phyloP scores from a whole-genome alignment of 2,888 invertebrate species.

The Cephonodes hylas region DNA sequence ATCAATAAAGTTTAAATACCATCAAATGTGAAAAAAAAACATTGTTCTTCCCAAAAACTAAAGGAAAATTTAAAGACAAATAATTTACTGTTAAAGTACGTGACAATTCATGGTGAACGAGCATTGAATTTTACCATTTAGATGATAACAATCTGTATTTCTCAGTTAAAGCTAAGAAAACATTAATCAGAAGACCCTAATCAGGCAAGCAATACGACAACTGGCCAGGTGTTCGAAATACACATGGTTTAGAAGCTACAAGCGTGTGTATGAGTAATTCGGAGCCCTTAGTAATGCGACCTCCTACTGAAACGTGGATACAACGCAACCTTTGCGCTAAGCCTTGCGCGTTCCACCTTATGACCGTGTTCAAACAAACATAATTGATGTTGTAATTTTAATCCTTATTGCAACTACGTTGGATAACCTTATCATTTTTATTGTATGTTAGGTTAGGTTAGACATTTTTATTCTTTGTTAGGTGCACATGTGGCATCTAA shows the following conservation, averaged over 20 bases:
- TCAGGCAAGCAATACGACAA: neutral
- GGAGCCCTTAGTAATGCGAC: neutral
- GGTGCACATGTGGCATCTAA: neutral
- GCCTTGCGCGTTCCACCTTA: conserved; percentile 6
- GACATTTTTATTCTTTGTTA: neutral
- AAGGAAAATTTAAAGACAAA: too few relatives aligned
- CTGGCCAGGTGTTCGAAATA: neutral
- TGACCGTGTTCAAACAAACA: neutral
- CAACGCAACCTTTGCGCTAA: conserved; percentile 7
- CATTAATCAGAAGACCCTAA: too few relatives aligned
- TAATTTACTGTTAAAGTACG: too few relatives aligned
- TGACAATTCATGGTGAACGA: too few relatives aligned
- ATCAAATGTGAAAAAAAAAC: too few relatives aligned
- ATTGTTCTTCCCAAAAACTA: too few relatives aligned
- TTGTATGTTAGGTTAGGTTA: neutral
- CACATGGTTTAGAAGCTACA: neutral
- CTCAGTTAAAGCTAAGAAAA: too few relatives aligned
- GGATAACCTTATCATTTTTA: neutral
- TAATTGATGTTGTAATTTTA: conserved; percentile 5
- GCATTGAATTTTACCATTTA: too few relatives aligned
- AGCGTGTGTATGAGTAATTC: neutral
- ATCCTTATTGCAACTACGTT: neutral
- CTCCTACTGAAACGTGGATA: neutral
- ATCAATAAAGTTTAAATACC: too few relatives aligned
- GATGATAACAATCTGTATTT: too few relatives aligned